Base-by-base conservation (phyloP, 2,113 vertebrate genomes). In the Halcyon senegalensis region DNA sequence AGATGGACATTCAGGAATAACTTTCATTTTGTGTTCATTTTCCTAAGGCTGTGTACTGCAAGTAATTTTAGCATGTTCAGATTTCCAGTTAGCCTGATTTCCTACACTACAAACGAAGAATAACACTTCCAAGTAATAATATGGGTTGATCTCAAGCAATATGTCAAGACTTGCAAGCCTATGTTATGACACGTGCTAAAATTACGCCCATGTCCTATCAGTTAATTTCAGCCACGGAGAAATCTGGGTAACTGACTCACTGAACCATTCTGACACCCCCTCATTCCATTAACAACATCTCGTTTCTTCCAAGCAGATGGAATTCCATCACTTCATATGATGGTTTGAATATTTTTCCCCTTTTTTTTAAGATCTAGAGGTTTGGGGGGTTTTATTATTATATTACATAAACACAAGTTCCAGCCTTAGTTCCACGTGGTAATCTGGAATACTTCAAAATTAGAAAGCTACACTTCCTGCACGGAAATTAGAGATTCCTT, bases 321-420 rank as follows among this genome's bases (percentile, higher is more conserved):
- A 84, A 86, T 23, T 59, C 14, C 14, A 63, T 11, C 23, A 37
- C 25, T 60, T 74, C 2, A 1, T 33, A 53, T 7, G 7, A 64
- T 6, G 5, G 5, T 18, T 24, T 33, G 15, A 11, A 7, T 7
- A 1, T 37, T 41, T 35, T 20, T 23, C 13, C 31, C 44, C 31
- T 48, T 11, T 7, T 3, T 20, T 35, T 33, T 59, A n/a, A 44
- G 15, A 23, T 83, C 20, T 31, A 41, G 24, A 69, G 14, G 1
- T 16, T 67, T 69, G 3, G 2, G 0, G 2, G 7, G 2, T 11
- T 25, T 86, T 50, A 35, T 31, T 35, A 43, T 33, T 39, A 10
- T 43, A 23, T 31, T 35, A 58, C 7, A 48, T 31, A 73, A 80
- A 66, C 8, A 58, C 7, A 70, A 62, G 20, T 81, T 84, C 35